Conservation (phyloP, 2,797 vertebrate genomes). For the Malurus leucopterus region DNA sequence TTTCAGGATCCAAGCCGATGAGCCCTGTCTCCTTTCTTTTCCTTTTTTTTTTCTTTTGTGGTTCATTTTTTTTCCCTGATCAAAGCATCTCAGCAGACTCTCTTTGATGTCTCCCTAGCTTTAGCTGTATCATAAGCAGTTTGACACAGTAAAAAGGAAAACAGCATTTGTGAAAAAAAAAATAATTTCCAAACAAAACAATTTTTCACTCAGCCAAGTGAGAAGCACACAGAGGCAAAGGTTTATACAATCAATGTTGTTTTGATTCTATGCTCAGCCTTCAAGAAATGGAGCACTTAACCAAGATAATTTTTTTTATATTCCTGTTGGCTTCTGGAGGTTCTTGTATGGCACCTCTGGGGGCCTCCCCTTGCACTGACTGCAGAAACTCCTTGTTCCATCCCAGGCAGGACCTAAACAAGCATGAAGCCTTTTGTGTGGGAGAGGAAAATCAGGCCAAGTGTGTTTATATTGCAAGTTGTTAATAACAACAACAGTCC, state of each 20-base stretch:
- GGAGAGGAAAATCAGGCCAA: constrained; percentile 30
- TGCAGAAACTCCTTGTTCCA: not conserved
- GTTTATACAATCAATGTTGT: not conserved
- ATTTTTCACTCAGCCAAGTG: not conserved
- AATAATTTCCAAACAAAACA: not conserved
- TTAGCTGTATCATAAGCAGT: not conserved
- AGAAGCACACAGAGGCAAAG: not conserved
- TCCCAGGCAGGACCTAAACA: not conserved
- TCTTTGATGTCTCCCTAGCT: constrained; percentile 22
- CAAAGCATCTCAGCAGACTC: constrained; percentile 18
- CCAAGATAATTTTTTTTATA: not conserved
- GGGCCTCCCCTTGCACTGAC: not conserved
- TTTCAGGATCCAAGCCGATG: not conserved
- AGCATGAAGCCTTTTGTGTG: not conserved
- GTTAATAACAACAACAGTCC: constrained; percentile 25
- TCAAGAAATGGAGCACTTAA: not conserved
- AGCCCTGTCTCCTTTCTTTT: not conserved
- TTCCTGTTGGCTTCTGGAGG: not conserved
- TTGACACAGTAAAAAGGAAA: not conserved
- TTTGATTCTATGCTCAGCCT: constrained; percentile 20
- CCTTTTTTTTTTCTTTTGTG: not conserved
- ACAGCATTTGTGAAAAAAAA: not conserved
- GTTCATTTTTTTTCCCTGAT: not conserved
- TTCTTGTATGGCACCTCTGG: not conserved
- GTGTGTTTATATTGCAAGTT: constrained; percentile 7